A percentile compares a stretch with the other conserved stretches of the same genome.
These are phyloP conservation scores for Adrianichthys oophorus DNA, from an alignment of 2,797 vertebrate genomes.

Conservation along the genomic window DNA sequence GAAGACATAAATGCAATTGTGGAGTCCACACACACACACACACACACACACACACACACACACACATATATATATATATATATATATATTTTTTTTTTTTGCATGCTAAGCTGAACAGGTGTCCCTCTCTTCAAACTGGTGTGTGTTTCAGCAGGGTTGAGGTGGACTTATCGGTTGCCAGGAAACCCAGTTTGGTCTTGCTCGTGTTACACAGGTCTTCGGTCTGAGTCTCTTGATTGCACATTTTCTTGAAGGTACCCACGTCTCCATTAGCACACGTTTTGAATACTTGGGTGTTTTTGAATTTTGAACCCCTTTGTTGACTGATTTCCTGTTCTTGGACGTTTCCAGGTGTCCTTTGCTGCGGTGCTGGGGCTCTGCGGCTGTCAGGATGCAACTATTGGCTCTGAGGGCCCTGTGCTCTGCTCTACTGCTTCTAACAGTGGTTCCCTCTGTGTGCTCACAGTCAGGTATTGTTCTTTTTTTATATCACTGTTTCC, in stretches of 20 bases:
- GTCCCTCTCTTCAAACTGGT: conserved; percentile 47
- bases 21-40: too few relatives aligned
- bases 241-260: conserved; percentile 15
- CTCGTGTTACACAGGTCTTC: conserved; percentile 67
- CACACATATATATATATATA: too few relatives aligned
- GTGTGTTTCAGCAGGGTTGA: conserved; percentile 61
- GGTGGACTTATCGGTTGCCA: conserved; percentile 56
- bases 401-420: conserved; percentile 40
- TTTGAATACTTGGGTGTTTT: conserved; percentile 1
- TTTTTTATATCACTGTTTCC: background rate
- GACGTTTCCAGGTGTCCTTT: conserved; percentile 11
- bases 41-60: too few relatives aligned
- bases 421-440: conserved; percentile 56
- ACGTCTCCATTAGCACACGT: conserved; percentile 8
- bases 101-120: conserved; percentile 38
- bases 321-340: background rate
- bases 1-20: background rate
- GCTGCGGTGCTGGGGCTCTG: conserved; percentile 18
- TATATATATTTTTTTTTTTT: too few relatives aligned
- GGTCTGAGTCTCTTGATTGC: conserved; percentile 34
- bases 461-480: conserved; percentile 60
- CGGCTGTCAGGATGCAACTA: conserved; percentile 58
- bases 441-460: conserved; percentile 28
- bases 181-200: conserved; percentile 59
- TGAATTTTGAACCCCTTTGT: background rate